Conservation (phyloP, 2,888 invertebrate genomes). For the Orchestes rusci region DNA sequence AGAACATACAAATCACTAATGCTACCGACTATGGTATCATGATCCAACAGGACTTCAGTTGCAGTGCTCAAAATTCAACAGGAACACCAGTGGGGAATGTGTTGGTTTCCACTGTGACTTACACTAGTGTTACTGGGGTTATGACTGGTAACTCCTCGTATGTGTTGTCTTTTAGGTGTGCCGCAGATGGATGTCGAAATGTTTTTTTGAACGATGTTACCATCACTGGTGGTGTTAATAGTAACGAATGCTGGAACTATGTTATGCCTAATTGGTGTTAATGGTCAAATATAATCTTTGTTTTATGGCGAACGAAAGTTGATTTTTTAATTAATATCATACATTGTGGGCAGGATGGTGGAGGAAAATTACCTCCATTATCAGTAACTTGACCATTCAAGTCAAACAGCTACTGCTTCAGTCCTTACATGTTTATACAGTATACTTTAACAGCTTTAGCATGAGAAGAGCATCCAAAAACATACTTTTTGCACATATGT, state of each 20-base stretch:
- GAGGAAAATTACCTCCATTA: too few relatives aligned
- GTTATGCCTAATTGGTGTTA: conserved; percentile 2
- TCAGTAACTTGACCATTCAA: too few relatives aligned
- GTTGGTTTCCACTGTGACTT: conserved; percentile 21
- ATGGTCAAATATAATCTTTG: too few relatives aligned
- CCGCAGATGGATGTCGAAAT: conserved; percentile 6
- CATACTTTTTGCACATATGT: too few relatives aligned
- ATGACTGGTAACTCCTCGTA: conserved; percentile 16
- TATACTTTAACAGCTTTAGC: too few relatives aligned
- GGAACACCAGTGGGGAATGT: conserved; percentile 22
- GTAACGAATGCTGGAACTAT: conserved; percentile 12
- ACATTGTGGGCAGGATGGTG: too few relatives aligned
- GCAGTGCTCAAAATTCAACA: conserved; percentile 12
- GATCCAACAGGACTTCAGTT: conserved; percentile 26
- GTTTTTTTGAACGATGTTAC: conserved; percentile 8
- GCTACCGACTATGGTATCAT: conserved; percentile 23
- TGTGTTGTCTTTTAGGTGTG: conserved; percentile 8
- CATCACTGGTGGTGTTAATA: conserved; percentile 7
- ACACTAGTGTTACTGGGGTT: conserved; percentile 17
- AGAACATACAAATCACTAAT: conserved; percentile 9
- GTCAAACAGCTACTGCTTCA: too few relatives aligned
- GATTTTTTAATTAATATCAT: too few relatives aligned
- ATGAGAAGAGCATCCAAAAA: too few relatives aligned
- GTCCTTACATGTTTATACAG: too few relatives aligned
- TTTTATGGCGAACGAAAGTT: too few relatives aligned